A percentile compares a stretch with the other conserved stretches of the same genome.
Conservation (phyloP, 1,140 invertebrate genomes). For the Capitella teleta region DNA sequence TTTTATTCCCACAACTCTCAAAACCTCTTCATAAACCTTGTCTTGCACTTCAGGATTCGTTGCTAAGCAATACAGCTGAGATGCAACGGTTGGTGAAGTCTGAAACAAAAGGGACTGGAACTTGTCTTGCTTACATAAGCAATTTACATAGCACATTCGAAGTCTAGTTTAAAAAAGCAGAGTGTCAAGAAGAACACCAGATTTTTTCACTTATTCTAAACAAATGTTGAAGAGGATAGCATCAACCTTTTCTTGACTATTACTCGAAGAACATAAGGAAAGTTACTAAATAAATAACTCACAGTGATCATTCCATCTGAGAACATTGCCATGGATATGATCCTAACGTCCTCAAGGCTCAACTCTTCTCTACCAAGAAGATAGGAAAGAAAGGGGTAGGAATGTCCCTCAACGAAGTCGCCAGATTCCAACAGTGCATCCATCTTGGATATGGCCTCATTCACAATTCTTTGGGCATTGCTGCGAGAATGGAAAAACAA, state of each 20-base stretch:
- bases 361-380: constrained; percentile 41
- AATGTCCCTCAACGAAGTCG: constrained; percentile 29
- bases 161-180: constrained; percentile 4
- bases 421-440: constrained; percentile 19
- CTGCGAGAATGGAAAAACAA: no score
- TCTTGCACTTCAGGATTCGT: constrained; percentile 59
- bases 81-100: constrained; percentile 69
- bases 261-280: no score
- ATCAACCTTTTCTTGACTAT: no score
- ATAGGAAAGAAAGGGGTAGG: constrained; percentile 44
- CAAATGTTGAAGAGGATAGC: no score
- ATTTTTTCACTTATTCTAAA: no score
- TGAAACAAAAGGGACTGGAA: constrained; percentile 44
- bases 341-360: constrained; percentile 53
- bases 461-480: constrained; percentile 22
- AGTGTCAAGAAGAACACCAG: neutral
- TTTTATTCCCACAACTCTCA: constrained; percentile 48
- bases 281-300: no score
- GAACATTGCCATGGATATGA: constrained; percentile 68
- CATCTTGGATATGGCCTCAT: constrained; percentile 23
- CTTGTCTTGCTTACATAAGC: no score
- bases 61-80: constrained; percentile 68
- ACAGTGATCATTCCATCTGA: constrained; percentile 81
- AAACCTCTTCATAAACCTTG: constrained; percentile 64
- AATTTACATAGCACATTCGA: no score